Conservation (phyloP, 2,797 vertebrate genomes). For the Toxotes lorentzi region DNA sequence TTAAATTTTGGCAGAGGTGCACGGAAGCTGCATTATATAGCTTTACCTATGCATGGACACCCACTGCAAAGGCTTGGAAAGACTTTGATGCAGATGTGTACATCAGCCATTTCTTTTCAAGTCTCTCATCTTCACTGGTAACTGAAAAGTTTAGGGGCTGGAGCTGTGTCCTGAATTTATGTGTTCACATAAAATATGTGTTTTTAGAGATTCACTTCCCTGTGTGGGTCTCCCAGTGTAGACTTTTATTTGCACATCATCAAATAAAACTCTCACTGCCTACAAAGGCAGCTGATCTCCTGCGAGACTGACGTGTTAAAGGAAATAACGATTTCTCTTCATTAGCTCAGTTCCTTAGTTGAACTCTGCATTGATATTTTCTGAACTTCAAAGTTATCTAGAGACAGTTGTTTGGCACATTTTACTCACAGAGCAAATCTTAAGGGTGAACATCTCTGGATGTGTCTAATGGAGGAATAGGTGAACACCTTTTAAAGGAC, state of each 20-base stretch:
- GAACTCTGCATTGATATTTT: slow-evolving; percentile 4
- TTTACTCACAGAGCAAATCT: background rate
- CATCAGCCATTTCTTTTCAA: slow-evolving; percentile 13
- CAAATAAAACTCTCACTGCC: background rate
- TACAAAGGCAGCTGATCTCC: background rate
- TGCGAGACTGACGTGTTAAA: background rate
- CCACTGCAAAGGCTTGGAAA: background rate
- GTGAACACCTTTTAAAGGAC: slow-evolving; percentile 10
- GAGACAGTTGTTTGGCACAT: background rate
- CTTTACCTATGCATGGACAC: background rate
- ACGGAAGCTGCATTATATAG: background rate
- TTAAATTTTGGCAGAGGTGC: background rate
- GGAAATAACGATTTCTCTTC: slow-evolving; percentile 12
- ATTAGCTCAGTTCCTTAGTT: background rate
- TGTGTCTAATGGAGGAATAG: background rate
- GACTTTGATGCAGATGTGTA: background rate
- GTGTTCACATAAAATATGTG: background rate
- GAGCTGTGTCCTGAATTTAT: background rate
- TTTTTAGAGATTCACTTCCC: background rate
- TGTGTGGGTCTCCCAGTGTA: background rate
- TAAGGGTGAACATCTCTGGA: background rate
- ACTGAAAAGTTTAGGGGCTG: background rate
- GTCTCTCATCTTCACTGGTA: background rate
- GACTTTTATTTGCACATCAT: background rate
- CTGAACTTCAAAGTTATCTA: slow-evolving; percentile 10